A percentile compares a stretch with the other conserved stretches of the same genome.
These are phyloP conservation scores for Remorina albescens DNA, from an alignment of 2,797 vertebrate genomes.

Conservation along the genomic window DNA sequence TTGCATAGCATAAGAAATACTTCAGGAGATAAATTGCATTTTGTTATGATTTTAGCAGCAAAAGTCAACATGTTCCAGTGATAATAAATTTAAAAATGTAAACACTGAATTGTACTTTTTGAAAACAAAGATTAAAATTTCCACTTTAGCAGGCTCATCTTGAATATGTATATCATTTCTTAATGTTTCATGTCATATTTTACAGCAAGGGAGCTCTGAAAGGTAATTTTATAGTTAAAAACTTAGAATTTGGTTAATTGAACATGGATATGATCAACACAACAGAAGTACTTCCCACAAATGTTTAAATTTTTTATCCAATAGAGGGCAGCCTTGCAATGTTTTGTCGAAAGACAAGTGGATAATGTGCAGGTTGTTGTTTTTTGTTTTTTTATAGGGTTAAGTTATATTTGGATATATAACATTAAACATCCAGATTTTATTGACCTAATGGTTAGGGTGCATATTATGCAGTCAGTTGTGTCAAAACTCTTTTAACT, in stretches of 20 bases:
- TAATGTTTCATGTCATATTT: background rate
- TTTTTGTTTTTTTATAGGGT: background rate
- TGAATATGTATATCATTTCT: background rate
- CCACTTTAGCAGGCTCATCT: background rate
- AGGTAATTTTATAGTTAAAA: background rate
- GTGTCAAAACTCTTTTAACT: background rate
- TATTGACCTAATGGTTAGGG: background rate
- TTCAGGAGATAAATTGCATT: background rate
- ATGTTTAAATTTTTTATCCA: background rate
- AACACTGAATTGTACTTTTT: background rate
- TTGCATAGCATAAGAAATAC: background rate
- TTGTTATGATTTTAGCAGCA: background rate
- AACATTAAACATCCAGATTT: background rate
- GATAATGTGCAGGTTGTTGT: background rate
- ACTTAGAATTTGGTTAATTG: background rate
- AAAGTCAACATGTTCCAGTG: background rate
- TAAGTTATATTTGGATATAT: background rate
- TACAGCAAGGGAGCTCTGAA: too few relatives aligned
- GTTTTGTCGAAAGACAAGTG: background rate
- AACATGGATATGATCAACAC: background rate
- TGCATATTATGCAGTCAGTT: background rate
- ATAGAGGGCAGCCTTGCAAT: background rate
- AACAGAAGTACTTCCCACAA: background rate
- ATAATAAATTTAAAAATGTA: background rate
- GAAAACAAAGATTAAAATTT: background rate